Percentiles rank a stretch among this genome's conserved stretches.
These are phyloP conservation scores for Darevskia mixta DNA, from an alignment of 2,797 vertebrate genomes.

Conservation along the genomic window DNA sequence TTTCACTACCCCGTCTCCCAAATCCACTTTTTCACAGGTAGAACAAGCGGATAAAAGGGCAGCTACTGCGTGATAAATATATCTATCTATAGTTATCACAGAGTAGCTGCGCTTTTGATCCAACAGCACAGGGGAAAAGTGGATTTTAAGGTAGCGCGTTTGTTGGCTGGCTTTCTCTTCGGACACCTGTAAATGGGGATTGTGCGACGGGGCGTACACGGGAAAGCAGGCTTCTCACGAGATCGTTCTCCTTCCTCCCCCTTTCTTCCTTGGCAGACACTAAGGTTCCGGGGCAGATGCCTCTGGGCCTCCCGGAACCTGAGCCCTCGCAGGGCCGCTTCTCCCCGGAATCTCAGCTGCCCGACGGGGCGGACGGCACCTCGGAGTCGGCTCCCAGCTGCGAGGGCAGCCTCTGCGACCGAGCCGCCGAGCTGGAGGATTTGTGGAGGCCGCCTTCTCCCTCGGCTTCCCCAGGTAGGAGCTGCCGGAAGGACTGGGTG, in stretches of 20 bases:
- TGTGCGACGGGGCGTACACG: background rate
- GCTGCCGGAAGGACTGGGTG: no score
- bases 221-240: background rate
- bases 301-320: constrained; percentile 53
- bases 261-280: constrained; percentile 70
- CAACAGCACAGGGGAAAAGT: background rate
- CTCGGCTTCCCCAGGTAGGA: constrained; percentile 89
- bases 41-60: no score
- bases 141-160: background rate
- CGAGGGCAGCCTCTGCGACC: constrained; percentile 84
- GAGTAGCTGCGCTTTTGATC: background rate
- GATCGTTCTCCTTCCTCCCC: background rate
- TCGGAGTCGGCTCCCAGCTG: constrained; percentile 89
- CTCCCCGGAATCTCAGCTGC: constrained; percentile 84
- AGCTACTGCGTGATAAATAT: no score
- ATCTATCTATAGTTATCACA: background rate
- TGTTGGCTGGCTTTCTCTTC: no score
- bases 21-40: no score
- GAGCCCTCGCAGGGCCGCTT: constrained; percentile 77
- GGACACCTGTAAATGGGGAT: no score
- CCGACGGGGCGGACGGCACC: constrained; percentile 78
- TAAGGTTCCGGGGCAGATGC: constrained; percentile 70
- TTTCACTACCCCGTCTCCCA: no score
- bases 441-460: constrained; percentile 97
- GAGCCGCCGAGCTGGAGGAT: constrained; percentile 89